These are phyloP conservation scores for Caerostris darwini DNA, from an alignment of 1,140 invertebrate species.

Conservation along the genomic window DNA sequence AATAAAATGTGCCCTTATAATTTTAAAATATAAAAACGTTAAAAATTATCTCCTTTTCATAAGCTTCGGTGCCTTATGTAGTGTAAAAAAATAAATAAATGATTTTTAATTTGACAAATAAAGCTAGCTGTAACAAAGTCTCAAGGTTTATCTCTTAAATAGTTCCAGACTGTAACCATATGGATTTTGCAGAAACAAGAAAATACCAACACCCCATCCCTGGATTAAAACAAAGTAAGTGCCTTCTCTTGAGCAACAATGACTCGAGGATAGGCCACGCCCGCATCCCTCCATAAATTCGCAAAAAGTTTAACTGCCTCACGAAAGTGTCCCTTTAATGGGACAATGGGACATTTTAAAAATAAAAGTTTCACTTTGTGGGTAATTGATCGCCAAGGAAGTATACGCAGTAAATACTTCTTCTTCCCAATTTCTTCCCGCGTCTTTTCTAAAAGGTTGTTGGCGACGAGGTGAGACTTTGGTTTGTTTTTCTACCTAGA, in stretches of 20 bases:
- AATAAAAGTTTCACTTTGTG: conserved; percentile 1
- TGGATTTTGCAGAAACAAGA: not conserved
- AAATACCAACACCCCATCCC: not conserved
- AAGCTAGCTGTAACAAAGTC: not conserved
- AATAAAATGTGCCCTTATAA: too few relatives aligned
- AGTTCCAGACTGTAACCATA: not conserved
- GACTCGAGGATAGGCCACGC: not conserved
- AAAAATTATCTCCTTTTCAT: too few relatives aligned
- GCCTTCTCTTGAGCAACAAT: not conserved
- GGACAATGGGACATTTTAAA: conserved; percentile 36
- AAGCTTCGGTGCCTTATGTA: too few relatives aligned
- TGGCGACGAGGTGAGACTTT: not conserved
- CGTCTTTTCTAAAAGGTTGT: not conserved
- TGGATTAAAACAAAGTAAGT: too few relatives aligned
- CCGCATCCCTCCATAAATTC: conserved; percentile 4
- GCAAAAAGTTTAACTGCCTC: conserved; percentile 1
- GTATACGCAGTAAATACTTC: not conserved
- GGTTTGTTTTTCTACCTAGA: too few relatives aligned
- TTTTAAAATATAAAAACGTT: too few relatives aligned
- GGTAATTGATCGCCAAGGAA: not conserved
- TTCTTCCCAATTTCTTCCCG: not conserved
- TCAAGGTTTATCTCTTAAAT: not conserved
- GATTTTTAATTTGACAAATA: too few relatives aligned
- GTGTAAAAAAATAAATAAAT: too few relatives aligned
- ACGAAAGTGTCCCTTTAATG: not conserved